These are phyloP conservation scores for Drosophila punjabiensis DNA, from an alignment of 1,140 invertebrate species.

Conservation along the genomic window DNA sequence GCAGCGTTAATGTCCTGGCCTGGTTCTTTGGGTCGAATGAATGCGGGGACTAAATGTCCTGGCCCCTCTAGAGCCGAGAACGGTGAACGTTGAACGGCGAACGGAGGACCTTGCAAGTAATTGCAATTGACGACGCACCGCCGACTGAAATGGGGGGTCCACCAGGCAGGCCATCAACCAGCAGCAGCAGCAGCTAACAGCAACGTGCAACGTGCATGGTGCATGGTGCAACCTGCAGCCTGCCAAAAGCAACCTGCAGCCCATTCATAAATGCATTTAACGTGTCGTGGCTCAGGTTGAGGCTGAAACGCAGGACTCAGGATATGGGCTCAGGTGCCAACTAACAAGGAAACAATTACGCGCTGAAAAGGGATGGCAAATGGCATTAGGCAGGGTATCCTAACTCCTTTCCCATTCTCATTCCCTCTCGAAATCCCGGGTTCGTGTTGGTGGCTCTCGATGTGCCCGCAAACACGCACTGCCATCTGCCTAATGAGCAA, in stretches of 20 bases:
- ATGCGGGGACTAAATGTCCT: slow-evolving; percentile 59
- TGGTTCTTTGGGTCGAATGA: slow-evolving; percentile 61
- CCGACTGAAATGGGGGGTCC: slow-evolving; percentile 15
- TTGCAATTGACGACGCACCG: slow-evolving; percentile 76
- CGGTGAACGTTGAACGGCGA: slow-evolving; percentile 7
- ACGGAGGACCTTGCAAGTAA: slow-evolving; percentile 72
- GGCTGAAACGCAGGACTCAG: slow-evolving; percentile 38
- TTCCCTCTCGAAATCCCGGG: slow-evolving; percentile 1
- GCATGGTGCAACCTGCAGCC: slow-evolving; percentile 22
- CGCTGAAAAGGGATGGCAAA: slow-evolving; percentile 54
- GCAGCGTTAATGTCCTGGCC: slow-evolving; percentile 75
- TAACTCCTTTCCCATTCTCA: background rate
- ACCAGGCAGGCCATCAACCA: slow-evolving; percentile 26
- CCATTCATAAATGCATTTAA: slow-evolving; percentile 78
- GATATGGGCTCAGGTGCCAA: slow-evolving; percentile 61
- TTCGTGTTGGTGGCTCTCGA: slow-evolving; percentile 10
- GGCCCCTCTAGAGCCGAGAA: slow-evolving; percentile 9
- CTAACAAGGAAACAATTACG: slow-evolving; percentile 83
- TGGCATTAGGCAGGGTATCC: slow-evolving; percentile 35
- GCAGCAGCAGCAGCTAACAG: slow-evolving; percentile 7
- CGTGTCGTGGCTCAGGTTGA: slow-evolving; percentile 52
- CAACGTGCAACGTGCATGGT: background rate
- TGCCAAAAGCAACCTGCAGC: slow-evolving; percentile 14
- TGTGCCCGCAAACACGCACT: slow-evolving; percentile 60
- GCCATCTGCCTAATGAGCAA: slow-evolving; percentile 79